phyloP scores from a whole-genome alignment of 2,888 invertebrate species.

The Megalurothrips usitatus region DNA sequence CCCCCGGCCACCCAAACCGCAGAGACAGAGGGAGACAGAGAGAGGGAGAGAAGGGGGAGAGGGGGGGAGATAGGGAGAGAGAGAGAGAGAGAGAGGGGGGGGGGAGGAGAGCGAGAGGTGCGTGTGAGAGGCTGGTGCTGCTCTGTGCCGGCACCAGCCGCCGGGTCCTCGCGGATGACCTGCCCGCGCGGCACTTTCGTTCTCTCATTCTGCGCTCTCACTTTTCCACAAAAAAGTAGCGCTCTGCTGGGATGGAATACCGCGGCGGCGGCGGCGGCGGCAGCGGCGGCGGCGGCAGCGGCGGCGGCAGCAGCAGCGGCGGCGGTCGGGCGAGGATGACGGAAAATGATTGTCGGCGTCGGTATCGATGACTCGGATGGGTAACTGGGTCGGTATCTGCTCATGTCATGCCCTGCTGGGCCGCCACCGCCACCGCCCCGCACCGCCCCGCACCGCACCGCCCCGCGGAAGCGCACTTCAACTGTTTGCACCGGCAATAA shows the following conservation, averaged over 20 bases:
- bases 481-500: too few relatives aligned
- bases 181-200: too few relatives aligned
- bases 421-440: neutral
- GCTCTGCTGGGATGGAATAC: too few relatives aligned
- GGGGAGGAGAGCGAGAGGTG: neutral
- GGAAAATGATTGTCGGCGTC: neutral
- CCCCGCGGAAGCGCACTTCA: neutral
- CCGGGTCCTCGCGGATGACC: neutral
- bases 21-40: neutral
- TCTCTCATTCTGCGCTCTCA: too few relatives aligned
- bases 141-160: too few relatives aligned
- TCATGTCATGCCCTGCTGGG: neutral
- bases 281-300: too few relatives aligned
- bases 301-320: neutral
- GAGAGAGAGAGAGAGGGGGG: neutral
- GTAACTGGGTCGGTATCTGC: slow-evolving; percentile 8
- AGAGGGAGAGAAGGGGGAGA: neutral
- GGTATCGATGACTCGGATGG: neutral
- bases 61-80: neutral
- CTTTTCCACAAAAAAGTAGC: too few relatives aligned
- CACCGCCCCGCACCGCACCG: neutral
- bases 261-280: too few relatives aligned
- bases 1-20: neutral
- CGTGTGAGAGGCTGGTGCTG: too few relatives aligned
- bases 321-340: neutral